Conservation (phyloP, 2,113 vertebrate species). For the Petroica traversi region DNA sequence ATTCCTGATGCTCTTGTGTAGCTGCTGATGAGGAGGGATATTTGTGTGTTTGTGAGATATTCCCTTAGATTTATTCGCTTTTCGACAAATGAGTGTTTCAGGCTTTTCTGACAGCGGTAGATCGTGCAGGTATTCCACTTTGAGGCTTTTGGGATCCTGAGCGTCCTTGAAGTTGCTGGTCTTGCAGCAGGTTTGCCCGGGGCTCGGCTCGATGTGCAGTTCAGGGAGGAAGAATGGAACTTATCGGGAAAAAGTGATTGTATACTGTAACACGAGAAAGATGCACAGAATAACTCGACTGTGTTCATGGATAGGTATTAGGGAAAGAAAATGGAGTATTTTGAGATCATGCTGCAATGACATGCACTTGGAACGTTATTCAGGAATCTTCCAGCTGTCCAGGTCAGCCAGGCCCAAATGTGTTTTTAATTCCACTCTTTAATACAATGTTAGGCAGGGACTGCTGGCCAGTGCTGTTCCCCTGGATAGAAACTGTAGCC, state of each 20-base stretch:
- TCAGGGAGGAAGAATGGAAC: not conserved
- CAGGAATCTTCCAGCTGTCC: not conserved
- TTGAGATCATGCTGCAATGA: not conserved
- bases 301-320: accelerated
- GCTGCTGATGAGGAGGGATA: accelerated
- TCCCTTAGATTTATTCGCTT: not conserved
- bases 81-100: not conserved
- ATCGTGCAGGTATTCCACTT: accelerated
- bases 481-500: not conserved
- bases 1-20: not conserved
- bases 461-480: accelerated
- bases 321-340: not conserved
- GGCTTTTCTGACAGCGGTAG: not conserved
- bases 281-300: accelerated
- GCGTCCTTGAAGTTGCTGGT: not conserved
- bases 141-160: not conserved
- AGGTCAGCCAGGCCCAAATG: accelerated
- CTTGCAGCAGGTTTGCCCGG: not conserved
- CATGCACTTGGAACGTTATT: not conserved
- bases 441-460: not conserved
- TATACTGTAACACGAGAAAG: accelerated
- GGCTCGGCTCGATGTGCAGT: no score
- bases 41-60: not conserved
- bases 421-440: not conserved
- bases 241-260: accelerated